Evolutionary conservation across 1,140 invertebrate species (phyloP).

Genomic region (Eriocheir sinensis): DNA sequence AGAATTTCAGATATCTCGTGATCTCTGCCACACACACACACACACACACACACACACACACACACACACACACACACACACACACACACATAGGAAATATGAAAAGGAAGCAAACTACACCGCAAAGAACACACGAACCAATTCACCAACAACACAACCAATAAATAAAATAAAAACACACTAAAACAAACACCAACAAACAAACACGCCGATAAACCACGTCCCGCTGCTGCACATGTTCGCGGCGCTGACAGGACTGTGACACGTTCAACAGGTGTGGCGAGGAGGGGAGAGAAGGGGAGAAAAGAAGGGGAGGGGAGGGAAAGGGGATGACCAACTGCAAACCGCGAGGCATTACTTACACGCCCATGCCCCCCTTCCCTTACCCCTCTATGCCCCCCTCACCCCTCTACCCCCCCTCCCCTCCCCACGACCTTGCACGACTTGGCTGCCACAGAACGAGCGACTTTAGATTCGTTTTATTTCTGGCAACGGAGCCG

Average conservation of each 20-base stretch:
- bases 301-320: no score
- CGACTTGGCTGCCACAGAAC: neutral
- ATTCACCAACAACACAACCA: neutral
- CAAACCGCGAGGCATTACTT: neutral
- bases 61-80: neutral
- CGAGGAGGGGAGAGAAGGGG: no score
- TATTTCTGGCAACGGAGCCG: slow-evolving; percentile 1
- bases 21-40: neutral
- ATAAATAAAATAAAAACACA: neutral
- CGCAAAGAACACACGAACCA: neutral
- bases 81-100: neutral
- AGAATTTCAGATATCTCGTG: neutral
- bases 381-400: neutral
- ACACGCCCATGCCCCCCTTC: no score
- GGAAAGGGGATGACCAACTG: no score
- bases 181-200: no score
- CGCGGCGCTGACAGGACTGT: no score
- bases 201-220: neutral
- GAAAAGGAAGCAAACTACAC: neutral
- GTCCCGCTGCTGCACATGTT: no score
- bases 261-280: no score
- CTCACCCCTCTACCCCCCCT: neutral
- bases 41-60: slow-evolving; percentile 2
- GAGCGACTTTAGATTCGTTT: neutral
- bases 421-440: neutral